phyloP scores from a whole-genome alignment of 1,140 invertebrate genomes.

The Calephelis virginiensis region DNA sequence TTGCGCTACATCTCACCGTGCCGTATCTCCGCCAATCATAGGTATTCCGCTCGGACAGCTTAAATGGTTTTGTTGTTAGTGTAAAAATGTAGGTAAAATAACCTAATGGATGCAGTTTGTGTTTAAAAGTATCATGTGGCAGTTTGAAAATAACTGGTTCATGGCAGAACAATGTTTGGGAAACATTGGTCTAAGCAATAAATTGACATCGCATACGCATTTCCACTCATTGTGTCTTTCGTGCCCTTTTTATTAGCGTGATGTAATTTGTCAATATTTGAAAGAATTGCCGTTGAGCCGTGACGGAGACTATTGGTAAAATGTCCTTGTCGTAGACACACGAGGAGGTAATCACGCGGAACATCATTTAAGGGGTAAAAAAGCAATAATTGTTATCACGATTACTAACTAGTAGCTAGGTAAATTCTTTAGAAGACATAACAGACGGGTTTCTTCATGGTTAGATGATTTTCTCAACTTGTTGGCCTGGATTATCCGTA shows the following conservation, averaged over 20 bases:
- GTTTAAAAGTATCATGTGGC: no score
- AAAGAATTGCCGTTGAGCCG: conserved; percentile 44
- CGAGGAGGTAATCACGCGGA: conserved; percentile 2
- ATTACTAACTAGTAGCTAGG: neutral
- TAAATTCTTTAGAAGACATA: no score
- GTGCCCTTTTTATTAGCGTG: conserved; percentile 46
- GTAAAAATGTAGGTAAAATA: no score
- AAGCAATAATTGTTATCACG: neutral
- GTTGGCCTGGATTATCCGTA: no score
- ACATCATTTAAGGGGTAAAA: neutral
- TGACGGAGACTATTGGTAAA: conserved; percentile 39
- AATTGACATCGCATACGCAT: neutral
- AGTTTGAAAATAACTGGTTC: no score
- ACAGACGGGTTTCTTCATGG: no score
- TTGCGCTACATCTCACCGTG: no score
- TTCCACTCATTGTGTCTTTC: neutral
- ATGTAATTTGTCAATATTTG: conserved; percentile 51
- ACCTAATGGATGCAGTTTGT: neutral
- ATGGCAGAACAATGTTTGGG: no score
- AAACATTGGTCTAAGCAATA: neutral
- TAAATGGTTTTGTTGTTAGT: no score
- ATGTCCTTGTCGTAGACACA: conserved; percentile 30
- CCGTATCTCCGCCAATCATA: no score
- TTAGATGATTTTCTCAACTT: no score
- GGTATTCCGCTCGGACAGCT: no score